Evolutionary conservation across 2,888 invertebrate species (phyloP), one percentile per base, ranked within the genome.

Genomic region (Xylocampa areola): DNA sequence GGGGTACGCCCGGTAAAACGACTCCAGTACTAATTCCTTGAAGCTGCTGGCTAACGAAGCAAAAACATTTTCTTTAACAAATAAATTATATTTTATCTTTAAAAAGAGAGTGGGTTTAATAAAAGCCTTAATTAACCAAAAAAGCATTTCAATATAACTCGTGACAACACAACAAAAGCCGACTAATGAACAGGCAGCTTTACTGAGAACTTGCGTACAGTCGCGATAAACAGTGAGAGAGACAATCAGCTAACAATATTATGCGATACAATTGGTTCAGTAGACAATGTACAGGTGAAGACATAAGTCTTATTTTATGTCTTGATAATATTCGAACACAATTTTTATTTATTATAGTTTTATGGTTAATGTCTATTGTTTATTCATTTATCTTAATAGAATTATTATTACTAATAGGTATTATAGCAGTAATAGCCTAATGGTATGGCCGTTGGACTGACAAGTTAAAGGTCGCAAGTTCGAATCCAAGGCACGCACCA

Each of bases 191-290:
- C 67, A 60, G 40, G 6, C 16, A 5, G 47, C 47, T 47, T 59
- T 45, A 53, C 29, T 0, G 39, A 36, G 35, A 30, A 35, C 30
- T 51, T 35, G 21, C 30, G 43, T 71, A 71, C 60, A 61, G 29
- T 54, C 39, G 58, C 19, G 45, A 41, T 45, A 48, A 67, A 39
- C 39, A 14, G 50, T 21, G 30, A 59, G 54, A 39, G 62, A 60
- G 47, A 68, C 73, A 77, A 77, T 73, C 75, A 77, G 60, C 49
- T 70, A 70, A 73, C 55, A 43, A 45, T 44, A 67, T 77, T 77
- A 77, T 39, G 63, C 50, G 35, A 60, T 29, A 40, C 50, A 25
- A 59, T 50, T 58, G 49, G 19, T 16, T 37, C 27, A n/a, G 23
- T 36, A 19, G 30, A 39, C 25, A 8, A 14, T n/a, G 65, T 68